These are phyloP conservation scores for Tolmerus cingulatus DNA, from an alignment of 2,888 invertebrate species.

Conservation along the genomic window DNA sequence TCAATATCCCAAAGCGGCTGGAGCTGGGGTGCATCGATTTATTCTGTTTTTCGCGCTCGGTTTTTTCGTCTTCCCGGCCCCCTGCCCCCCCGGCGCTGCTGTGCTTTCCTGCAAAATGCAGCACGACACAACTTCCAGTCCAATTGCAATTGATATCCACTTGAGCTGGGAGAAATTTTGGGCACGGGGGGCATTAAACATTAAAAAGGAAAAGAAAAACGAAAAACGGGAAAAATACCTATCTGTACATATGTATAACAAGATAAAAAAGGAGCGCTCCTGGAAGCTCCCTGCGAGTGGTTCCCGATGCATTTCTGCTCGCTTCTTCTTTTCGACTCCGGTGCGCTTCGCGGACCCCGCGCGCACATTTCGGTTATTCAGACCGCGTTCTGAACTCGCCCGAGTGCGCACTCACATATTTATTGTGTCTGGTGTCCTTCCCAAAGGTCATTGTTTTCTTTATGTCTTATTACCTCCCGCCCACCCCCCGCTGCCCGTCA, in stretches of 20 bases:
- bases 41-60: slow-evolving; percentile 10
- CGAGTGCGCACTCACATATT: slow-evolving; percentile 50
- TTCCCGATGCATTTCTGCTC: background rate
- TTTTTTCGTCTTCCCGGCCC: background rate
- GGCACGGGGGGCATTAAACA: slow-evolving; percentile 14
- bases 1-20: slow-evolving; percentile 34
- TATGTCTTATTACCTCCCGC: slow-evolving; percentile 44
- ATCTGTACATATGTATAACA: background rate
- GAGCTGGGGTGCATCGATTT: slow-evolving; percentile 36
- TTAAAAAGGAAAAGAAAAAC: background rate
- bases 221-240: background rate
- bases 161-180: slow-evolving; percentile 27
- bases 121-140: slow-evolving; percentile 11
- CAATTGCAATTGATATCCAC: slow-evolving; percentile 38
- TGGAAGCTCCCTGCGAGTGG: background rate
- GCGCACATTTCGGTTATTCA: slow-evolving; percentile 12
- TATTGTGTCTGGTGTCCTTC: slow-evolving; percentile 51
- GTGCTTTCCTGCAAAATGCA: background rate
- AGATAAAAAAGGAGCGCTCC: background rate
- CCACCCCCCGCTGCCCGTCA: background rate
- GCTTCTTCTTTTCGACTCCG: background rate
- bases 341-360: background rate
- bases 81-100: background rate
- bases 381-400: background rate
- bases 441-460: slow-evolving; percentile 48